These are phyloP conservation scores for Epinephelus cyanopodus DNA, from an alignment of 2,113 vertebrate species.

Conservation along the genomic window DNA sequence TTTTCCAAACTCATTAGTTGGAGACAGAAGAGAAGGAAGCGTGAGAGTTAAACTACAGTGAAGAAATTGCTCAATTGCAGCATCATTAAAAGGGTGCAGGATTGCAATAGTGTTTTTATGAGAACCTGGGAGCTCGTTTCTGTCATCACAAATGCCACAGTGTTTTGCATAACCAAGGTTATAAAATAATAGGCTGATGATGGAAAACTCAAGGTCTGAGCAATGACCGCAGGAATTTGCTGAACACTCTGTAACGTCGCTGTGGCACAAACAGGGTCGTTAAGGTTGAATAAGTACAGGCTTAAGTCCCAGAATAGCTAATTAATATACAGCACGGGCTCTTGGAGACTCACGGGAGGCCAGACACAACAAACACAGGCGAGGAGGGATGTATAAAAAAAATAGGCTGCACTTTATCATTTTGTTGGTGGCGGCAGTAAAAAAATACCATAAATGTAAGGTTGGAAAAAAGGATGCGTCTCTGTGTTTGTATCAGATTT, in stretches of 20 bases:
- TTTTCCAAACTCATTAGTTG: constrained; percentile 13
- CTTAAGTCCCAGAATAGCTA: constrained; percentile 53
- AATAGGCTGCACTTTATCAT: constrained; percentile 8
- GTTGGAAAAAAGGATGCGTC: background rate
- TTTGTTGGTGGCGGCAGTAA: background rate
- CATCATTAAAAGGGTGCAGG: constrained; percentile 43
- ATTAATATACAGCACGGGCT: constrained; percentile 43
- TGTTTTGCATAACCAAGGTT: constrained; percentile 66
- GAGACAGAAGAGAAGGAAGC: background rate
- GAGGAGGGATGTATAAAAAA: background rate
- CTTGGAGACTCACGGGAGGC: constrained; percentile 25
- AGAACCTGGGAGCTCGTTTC: constrained; percentile 45
- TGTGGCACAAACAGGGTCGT: constrained; percentile 52
- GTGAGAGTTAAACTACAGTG: background rate
- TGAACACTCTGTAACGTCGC: constrained; percentile 41
- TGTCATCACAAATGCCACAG: constrained; percentile 63
- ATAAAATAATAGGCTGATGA: constrained; percentile 63
- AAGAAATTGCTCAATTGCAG: constrained; percentile 13
- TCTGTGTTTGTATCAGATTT: constrained; percentile 18
- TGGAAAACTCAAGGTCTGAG: constrained; percentile 63
- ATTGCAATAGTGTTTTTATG: constrained; percentile 32
- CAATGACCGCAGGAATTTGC: constrained; percentile 49
- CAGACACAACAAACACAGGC: constrained; percentile 28
- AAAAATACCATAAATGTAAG: background rate
- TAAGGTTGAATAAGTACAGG: constrained; percentile 60